phyloP scores from a whole-genome alignment of 2,113 vertebrate species.

The Suncus etruscus region DNA sequence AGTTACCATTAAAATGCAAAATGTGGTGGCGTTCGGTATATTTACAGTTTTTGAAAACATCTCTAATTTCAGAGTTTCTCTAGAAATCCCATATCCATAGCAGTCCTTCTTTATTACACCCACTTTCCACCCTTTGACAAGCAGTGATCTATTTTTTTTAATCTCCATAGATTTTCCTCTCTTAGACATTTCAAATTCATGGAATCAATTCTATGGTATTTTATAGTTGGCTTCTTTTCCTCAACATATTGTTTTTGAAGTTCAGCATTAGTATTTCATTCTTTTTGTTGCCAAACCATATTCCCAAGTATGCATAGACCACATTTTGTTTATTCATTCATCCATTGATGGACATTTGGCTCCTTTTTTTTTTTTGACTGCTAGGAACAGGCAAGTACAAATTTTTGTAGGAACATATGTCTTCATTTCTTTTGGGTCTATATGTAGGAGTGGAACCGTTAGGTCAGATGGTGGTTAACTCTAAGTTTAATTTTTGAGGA shows the following conservation, averaged over 20 bases:
- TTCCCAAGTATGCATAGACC: not conserved
- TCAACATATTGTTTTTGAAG: constrained; percentile 23
- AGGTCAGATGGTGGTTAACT: not conserved
- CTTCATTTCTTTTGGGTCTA: constrained; percentile 30
- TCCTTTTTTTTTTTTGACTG: constrained; percentile 11
- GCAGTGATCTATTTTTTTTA: not conserved
- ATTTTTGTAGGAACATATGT: not conserved
- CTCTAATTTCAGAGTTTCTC: constrained; percentile 15
- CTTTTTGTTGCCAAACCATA: constrained; percentile 15
- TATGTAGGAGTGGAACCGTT: not conserved
- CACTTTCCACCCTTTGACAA: not conserved
- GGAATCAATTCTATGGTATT: not conserved
- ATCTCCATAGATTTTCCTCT: not conserved
- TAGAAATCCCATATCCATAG: not conserved
- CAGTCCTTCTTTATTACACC: not conserved
- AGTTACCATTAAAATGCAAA: not conserved
- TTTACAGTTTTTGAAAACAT: not conserved
- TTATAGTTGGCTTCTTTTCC: constrained; percentile 19
- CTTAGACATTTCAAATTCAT: not conserved
- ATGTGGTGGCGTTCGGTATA: not conserved
- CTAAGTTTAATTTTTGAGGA: constrained; percentile 5
- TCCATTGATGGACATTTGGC: not conserved
- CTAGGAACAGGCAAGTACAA: not conserved
- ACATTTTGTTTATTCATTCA: not conserved
- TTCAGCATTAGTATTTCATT: not conserved